Percentiles rank a stretch among this genome's conserved stretches.
These are phyloP conservation scores for Selenia dentaria DNA, from an alignment of 2,888 invertebrate species.

Conservation along the genomic window DNA sequence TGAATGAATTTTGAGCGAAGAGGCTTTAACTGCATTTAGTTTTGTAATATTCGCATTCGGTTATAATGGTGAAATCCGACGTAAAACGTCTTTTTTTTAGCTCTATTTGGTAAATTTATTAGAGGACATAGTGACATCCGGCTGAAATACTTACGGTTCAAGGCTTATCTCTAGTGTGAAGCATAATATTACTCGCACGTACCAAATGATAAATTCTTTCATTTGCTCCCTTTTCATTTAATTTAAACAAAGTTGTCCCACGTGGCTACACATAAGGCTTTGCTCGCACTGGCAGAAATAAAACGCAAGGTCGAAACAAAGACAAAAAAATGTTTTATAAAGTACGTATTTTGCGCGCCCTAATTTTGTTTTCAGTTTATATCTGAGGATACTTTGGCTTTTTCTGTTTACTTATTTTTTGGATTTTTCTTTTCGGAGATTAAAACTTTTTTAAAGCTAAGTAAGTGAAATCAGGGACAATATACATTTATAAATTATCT, in stretches of 20 bases:
- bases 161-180: slow-evolving; percentile 5
- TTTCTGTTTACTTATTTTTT: slow-evolving; percentile 2
- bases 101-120: no score
- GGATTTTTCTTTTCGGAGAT: not conserved
- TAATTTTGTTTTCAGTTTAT: slow-evolving; percentile 30
- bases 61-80: no score
- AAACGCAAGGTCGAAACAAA: slow-evolving; percentile 5
- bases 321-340: slow-evolving; percentile 33
- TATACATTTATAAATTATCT: not conserved
- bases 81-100: no score
- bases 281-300: slow-evolving; percentile 18
- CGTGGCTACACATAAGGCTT: slow-evolving; percentile 32
- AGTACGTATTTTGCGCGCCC: slow-evolving; percentile 21
- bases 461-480: not conserved
- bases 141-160: no score
- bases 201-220: slow-evolving; percentile 67
- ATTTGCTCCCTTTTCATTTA: slow-evolving; percentile 65
- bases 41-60: no score
- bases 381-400: slow-evolving; percentile 20
- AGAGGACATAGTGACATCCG: no score
- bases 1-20: no score
- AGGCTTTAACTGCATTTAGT: no score
- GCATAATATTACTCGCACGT: slow-evolving; percentile 40
- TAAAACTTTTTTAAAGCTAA: not conserved
- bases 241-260: slow-evolving; percentile 64